A percentile compares a stretch with the other conserved stretches of the same genome.
Conservation (phyloP, 2,888 invertebrate species). For the Apodemia hepburni region DNA sequence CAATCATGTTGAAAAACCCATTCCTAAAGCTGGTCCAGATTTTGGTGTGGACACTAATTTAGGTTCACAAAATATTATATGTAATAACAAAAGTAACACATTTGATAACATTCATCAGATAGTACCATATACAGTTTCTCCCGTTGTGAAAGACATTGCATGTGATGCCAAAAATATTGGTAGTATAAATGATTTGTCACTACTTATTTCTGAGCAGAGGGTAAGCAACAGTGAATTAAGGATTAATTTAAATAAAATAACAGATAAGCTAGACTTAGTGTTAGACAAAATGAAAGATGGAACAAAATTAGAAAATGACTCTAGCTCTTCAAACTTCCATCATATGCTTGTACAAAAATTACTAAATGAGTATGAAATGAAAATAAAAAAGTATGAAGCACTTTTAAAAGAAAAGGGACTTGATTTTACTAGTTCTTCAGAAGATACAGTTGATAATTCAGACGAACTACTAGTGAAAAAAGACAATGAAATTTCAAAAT, state of each 20-base stretch:
- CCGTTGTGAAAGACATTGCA: slow-evolving; percentile 37
- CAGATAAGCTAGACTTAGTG: slow-evolving; percentile 58
- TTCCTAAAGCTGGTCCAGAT: slow-evolving; percentile 35
- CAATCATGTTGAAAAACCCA: slow-evolving; percentile 38
- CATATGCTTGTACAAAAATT: slow-evolving; percentile 55
- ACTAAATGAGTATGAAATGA: slow-evolving; percentile 62
- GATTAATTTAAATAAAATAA: slow-evolving; percentile 59
- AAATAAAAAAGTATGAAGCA: slow-evolving; percentile 62
- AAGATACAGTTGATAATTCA: slow-evolving; percentile 15
- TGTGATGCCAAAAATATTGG: slow-evolving; percentile 33
- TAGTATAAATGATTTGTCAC: slow-evolving; percentile 42
- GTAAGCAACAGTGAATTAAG: slow-evolving; percentile 62
- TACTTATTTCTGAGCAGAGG: slow-evolving; percentile 62
- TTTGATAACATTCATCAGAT: slow-evolving; percentile 33
- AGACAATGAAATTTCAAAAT: slow-evolving; percentile 39
- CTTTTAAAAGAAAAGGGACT: slow-evolving; percentile 42
- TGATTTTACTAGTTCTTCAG: slow-evolving; percentile 32
- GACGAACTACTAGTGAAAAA: slow-evolving; percentile 38
- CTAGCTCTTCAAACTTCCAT: slow-evolving; percentile 38
- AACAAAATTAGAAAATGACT: slow-evolving; percentile 34
- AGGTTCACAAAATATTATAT: slow-evolving; percentile 29
- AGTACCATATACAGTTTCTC: slow-evolving; percentile 39
- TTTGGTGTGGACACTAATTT: slow-evolving; percentile 33
- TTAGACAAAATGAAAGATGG: slow-evolving; percentile 46
- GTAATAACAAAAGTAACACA: not conserved